Base-by-base conservation (phyloP, 1,140 invertebrate genomes). In the Leptopilina boulardi region DNA sequence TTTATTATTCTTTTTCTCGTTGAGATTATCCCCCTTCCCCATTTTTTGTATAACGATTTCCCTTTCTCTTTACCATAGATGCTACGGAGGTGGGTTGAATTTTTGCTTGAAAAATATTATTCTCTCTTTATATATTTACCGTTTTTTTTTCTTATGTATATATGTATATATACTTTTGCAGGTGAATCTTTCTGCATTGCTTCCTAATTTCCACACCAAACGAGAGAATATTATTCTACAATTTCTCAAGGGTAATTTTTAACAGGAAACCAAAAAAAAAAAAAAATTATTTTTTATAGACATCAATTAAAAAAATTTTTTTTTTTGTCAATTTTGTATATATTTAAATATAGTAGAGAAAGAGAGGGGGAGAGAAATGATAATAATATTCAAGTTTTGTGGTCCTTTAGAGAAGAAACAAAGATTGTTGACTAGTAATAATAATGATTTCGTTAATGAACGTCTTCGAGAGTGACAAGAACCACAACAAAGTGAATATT, bases 361-460 rank as follows among this genome's bases (percentile, higher is more conserved):
- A n/a, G n/a, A n/a, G n/a, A n/a, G n/a, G n/a, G n/a, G n/a, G n/a
- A n/a, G n/a, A n/a, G n/a, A n/a, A n/a, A n/a, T n/a, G n/a, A n/a
- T n/a, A n/a, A 79, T 66, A 21, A 77, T 80, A 51, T 71, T 71
- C 59, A 74, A 38, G 59, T 74, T 59, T 78, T 83, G 82, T 73
- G 79, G 82, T 78, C 71, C 77, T 76, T 81, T 83, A 77, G 82
- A 79, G 79, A 47, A 73, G 34, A 59, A 26, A 75, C 75, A 76
- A 73, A 77, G 71, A 73, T 77, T 71, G 44, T 4, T 19, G 13
- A 51, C 34, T 54, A 78, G 80, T 84, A 85, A 86, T 86, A 84
- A 89, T 84, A 85, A 86, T 86, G 84, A 89, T 87, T 88, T 83
- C 83, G 78, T 81, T 89, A 89, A 89, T 83, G 87, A 89, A 89